phyloP scores from a whole-genome alignment of 2,797 vertebrate species.

The Enteromius argenteus region DNA sequence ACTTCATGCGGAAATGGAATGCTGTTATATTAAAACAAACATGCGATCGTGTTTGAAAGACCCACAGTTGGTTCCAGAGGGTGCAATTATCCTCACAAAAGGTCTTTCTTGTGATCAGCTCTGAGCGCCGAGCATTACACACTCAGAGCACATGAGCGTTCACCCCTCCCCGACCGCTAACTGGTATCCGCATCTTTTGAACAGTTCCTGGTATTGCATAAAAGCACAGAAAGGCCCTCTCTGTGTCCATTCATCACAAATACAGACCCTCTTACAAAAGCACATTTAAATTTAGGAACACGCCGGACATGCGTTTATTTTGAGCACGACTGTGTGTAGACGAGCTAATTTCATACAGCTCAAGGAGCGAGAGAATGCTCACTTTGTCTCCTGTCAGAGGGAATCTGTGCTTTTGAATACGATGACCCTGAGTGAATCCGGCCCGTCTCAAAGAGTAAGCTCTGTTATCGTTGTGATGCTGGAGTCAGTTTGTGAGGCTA shows the following conservation, averaged over 20 bases:
- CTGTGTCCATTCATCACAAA: slow-evolving; percentile 51
- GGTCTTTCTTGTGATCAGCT: slow-evolving; percentile 50
- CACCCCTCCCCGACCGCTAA: slow-evolving; percentile 7
- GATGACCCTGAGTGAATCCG: slow-evolving; percentile 51
- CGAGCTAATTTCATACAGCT: slow-evolving; percentile 48
- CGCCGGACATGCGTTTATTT: slow-evolving; percentile 59
- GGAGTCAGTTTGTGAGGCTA: slow-evolving; percentile 17
- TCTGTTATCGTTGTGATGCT: slow-evolving; percentile 45
- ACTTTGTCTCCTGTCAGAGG: slow-evolving; percentile 55
- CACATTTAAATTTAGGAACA: slow-evolving; percentile 62
- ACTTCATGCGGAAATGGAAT: neutral
- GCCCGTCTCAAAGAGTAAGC: slow-evolving; percentile 48
- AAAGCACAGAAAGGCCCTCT: slow-evolving; percentile 60
- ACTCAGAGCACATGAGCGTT: slow-evolving; percentile 47
- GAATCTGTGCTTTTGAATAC: slow-evolving; percentile 34
- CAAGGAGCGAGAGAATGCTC: slow-evolving; percentile 49
- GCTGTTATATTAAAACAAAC: neutral
- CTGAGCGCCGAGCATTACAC: slow-evolving; percentile 27
- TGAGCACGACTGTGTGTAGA: slow-evolving; percentile 48
- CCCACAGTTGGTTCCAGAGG: slow-evolving; percentile 18
- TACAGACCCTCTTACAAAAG: slow-evolving; percentile 55
- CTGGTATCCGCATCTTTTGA: slow-evolving; percentile 52
- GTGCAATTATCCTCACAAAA: slow-evolving; percentile 58
- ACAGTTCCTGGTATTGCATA: slow-evolving; percentile 53
- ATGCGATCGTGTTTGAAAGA: neutral